These are phyloP conservation scores for Pygocentrus nattereri DNA, from an alignment of 2,797 vertebrate species.

Conservation along the genomic window DNA sequence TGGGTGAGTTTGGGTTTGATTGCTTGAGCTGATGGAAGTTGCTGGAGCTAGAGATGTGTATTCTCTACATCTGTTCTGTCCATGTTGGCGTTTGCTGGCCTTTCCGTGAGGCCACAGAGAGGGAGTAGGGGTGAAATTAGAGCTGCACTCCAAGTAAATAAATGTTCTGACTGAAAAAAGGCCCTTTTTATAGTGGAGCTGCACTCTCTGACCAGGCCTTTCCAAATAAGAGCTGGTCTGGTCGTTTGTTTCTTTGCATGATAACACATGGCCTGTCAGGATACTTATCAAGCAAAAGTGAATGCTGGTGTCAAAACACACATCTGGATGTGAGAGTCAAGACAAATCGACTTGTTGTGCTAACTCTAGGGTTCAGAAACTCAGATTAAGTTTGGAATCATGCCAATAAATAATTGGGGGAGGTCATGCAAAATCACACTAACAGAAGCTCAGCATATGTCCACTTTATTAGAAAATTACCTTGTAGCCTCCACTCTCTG, in stretches of 20 bases:
- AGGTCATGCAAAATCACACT: background rate
- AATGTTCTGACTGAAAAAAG: constrained; percentile 79
- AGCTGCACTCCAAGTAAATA: constrained; percentile 82
- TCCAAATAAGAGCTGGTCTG: constrained; percentile 76
- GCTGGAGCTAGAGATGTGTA: constrained; percentile 51
- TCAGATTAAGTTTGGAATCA: background rate
- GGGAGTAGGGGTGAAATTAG: constrained; percentile 76
- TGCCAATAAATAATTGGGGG: background rate
- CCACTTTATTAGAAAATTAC: background rate
- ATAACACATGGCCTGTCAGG: constrained; percentile 64
- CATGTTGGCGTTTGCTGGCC: constrained; percentile 50
- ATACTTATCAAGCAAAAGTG: constrained; percentile 4
- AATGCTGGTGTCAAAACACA: background rate
- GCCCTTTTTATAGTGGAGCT: constrained; percentile 71
- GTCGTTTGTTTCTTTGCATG: constrained; percentile 74
- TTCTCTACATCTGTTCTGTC: constrained; percentile 61
- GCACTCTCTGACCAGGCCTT: constrained; percentile 62
- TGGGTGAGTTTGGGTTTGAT: constrained; percentile 59
- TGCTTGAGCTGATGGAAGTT: constrained; percentile 59
- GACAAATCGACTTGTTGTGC: background rate
- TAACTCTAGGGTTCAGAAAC: background rate
- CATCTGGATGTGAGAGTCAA: background rate
- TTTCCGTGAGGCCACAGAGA: constrained; percentile 74
- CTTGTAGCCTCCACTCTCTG: background rate
- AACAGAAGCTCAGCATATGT: background rate